Conservation (phyloP, 1,140 invertebrate species). For the Pseudomyrmex concolor region DNA sequence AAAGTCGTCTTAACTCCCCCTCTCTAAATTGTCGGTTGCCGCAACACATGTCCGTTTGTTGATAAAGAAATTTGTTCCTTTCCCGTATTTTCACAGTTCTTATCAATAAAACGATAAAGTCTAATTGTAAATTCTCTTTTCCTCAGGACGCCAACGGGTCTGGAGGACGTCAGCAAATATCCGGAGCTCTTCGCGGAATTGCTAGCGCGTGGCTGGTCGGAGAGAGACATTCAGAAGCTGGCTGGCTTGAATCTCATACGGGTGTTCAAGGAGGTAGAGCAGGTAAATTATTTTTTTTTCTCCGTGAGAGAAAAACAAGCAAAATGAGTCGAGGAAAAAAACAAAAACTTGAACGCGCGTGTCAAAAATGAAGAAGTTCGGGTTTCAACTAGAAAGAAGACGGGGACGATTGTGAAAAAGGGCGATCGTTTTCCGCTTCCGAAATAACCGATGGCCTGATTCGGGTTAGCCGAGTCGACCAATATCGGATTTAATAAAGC, state of each 20-base stretch:
- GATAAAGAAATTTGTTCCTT: no score
- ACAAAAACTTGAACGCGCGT: slow-evolving; percentile 11
- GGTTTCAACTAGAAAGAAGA: neutral
- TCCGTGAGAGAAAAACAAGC: neutral
- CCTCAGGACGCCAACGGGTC: slow-evolving; percentile 89
- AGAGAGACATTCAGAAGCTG: slow-evolving; percentile 91
- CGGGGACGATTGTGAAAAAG: neutral
- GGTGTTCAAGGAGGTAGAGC: slow-evolving; percentile 91
- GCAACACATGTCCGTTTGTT: no score
- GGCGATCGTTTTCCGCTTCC: slow-evolving; percentile 40
- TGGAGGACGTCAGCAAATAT: slow-evolving; percentile 94
- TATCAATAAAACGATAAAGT: slow-evolving; percentile 28
- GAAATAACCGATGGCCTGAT: slow-evolving; percentile 68
- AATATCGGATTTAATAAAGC: slow-evolving; percentile 78
- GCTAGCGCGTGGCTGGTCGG: slow-evolving; percentile 89
- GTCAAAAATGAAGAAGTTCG: slow-evolving; percentile 49
- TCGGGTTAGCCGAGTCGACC: slow-evolving; percentile 71
- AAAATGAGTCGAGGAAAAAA: no score
- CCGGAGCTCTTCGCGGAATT: slow-evolving; percentile 90
- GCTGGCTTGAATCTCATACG: slow-evolving; percentile 91
- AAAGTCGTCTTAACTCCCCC: no score
- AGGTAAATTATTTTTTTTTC: slow-evolving; percentile 82
- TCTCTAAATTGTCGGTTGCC: no score
- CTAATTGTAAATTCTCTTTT: slow-evolving; percentile 50
- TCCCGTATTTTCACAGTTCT: slow-evolving; percentile 1